Evolutionary conservation across 2,888 invertebrate genomes (phyloP), one percentile per base, ranked within the genome.

Genomic region (Aquatica leii): DNA sequence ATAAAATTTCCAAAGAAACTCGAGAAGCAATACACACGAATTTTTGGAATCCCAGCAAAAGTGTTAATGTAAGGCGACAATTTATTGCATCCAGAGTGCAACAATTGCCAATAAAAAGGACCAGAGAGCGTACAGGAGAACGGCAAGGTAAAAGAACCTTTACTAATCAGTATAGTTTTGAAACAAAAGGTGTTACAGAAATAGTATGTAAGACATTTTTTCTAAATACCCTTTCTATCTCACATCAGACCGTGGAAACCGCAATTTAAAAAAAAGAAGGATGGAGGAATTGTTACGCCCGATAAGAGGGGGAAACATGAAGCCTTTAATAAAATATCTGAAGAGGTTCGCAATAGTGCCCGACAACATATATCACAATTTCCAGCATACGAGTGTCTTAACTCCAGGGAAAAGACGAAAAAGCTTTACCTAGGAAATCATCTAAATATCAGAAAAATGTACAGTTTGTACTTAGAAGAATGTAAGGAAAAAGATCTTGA

Each of bases 381-480:
- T 15, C 31, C 15, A 31, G 17, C 34, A 14, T 51, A 51, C 14
- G 55, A 49, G 40, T 55, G 49, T n/a, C 60, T 54, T 31, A 54
- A 60, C 18, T 35, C 35, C 12, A 12, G 54, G 8, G 49, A 54
- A 17, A 60, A 34, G 35, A 49, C 48, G n/a, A n/a, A 14, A 17
- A 60, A 20, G 48, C 54, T 46, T 17, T 54, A 54, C 37, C 35
- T 55, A 12, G 60, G 49, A 35, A 54, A 31, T 17, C 20, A 55
- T 48, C 34, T 60, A 17, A 60, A 60, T 35, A 48, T 60, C 49
- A 4, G 3, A n/a, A n/a, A n/a, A n/a, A n/a, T n/a, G n/a, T n/a
- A n/a, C n/a, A n/a, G n/a, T n/a, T n/a, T n/a, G n/a, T 49, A 49
- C 24, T 49, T 51, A 35, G 51, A 51, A 35, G 51, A 51, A 34